phyloP scores from a whole-genome alignment of 2,113 vertebrate genomes.

The Oncorhynchus nerka region DNA sequence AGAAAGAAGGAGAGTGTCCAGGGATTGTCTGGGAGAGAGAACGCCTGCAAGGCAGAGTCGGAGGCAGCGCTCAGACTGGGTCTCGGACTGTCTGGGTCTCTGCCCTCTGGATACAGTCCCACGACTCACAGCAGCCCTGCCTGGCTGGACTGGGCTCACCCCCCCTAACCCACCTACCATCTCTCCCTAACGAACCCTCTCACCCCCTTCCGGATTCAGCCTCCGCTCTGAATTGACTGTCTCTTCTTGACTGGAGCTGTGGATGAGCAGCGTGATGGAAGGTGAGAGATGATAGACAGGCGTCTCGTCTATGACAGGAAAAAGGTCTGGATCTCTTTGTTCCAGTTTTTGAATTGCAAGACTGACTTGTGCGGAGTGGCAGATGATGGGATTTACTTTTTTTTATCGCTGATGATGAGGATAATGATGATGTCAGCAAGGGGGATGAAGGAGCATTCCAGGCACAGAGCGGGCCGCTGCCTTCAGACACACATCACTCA shows the following conservation, averaged over 20 bases:
- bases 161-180: neutral
- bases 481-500: conserved; percentile 32
- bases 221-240: conserved; percentile 4
- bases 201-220: conserved; percentile 40
- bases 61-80: conserved; percentile 39
- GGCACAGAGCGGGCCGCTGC: conserved; percentile 35
- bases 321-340: conserved; percentile 44
- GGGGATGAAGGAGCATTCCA: conserved; percentile 28
- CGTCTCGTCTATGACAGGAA: conserved; percentile 13
- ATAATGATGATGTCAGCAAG: conserved; percentile 17
- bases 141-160: conserved; percentile 53
- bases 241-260: conserved; percentile 51
- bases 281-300: conserved; percentile 43
- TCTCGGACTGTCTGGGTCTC: conserved; percentile 71
- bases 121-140: conserved; percentile 54
- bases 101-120: conserved; percentile 75
- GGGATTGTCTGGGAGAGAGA: conserved; percentile 57
- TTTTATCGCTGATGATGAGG: conserved; percentile 21
- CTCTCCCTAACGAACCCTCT: too few relatives aligned
- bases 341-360: conserved; percentile 11
- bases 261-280: conserved; percentile 40
- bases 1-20: conserved; percentile 48
- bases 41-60: conserved; percentile 16
- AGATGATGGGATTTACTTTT: conserved; percentile 31
- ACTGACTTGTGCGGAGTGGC: neutral